Evolutionary conservation across 2,797 vertebrate species (phyloP).

Genomic region (Cygnus olor): DNA sequence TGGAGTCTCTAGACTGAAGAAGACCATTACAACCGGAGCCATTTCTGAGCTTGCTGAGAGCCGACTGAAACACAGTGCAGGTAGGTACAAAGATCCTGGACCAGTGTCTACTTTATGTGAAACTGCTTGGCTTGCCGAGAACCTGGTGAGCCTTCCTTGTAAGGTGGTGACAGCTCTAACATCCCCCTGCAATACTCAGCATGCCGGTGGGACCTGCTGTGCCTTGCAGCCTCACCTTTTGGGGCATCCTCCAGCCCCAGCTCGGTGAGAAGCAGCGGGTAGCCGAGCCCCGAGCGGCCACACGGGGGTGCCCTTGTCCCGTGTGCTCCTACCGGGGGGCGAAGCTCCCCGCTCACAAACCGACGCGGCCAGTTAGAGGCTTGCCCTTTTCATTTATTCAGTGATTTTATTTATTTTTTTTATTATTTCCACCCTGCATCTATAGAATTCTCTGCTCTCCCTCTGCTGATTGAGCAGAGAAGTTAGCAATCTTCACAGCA

Average conservation of each 20-base stretch:
- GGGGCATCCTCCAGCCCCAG: accelerated
- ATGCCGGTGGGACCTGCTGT: accelerated
- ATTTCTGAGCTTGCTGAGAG: constrained; percentile 90
- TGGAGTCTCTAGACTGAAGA: constrained; percentile 87
- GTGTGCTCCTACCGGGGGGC: too few relatives aligned
- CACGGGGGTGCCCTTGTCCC: neutral
- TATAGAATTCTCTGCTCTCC: neutral
- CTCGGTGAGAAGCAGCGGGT: too few relatives aligned
- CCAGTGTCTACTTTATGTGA: neutral
- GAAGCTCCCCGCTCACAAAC: accelerated
- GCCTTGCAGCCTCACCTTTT: too few relatives aligned
- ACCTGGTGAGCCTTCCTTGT: accelerated
- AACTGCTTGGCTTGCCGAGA: neutral
- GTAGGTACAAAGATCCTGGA: constrained; percentile 72
- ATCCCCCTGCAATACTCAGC: too few relatives aligned
- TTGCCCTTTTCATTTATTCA: too few relatives aligned
- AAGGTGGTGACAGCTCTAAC: neutral
- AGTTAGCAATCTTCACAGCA: neutral
- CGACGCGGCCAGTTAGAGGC: accelerated
- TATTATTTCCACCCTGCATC: neutral
- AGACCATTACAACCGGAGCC: constrained; percentile 89
- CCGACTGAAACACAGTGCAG: constrained; percentile 82
- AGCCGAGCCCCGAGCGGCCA: neutral
- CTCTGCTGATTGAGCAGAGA: neutral
- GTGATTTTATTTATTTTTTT: neutral